Evolutionary conservation across 2,113 vertebrate genomes (phyloP), one percentile per base, ranked within the genome.

Genomic region (Trogon melanurus): DNA sequence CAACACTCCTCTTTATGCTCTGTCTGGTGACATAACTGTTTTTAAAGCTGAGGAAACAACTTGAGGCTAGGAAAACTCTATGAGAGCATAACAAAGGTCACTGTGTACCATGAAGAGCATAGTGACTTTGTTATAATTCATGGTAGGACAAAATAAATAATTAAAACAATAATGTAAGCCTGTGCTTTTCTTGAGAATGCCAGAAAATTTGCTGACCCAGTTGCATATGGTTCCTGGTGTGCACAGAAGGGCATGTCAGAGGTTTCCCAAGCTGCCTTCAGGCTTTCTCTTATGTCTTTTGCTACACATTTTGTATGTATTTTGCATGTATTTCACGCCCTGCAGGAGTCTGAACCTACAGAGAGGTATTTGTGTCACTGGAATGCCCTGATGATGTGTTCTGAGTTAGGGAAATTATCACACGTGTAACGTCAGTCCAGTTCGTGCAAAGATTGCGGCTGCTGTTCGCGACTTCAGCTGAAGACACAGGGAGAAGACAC

Each of bases 11-110:
- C 10, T 72, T 90, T 85, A 90, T 72, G 4, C 27, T 85, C 38
- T 67, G 1, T 56, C 29, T 1, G 6, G 61, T 85, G 66, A 50
- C 27, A 61, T 79, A 16, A 38, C 27, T 87, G 62, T 61, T 95
- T 89, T 83, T 85, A 65, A 82, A 89, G 45, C 75, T 70, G 71
- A 85, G 34, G 74, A 89, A 94, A 85, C 18, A 87, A 53, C 57
- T 20, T 16, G 26, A 72, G 74, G 45, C 50, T 90, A 61, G 20
- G 19, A 82, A 96, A 85, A 79, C 32, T 4, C 4, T 61, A 56
- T 27, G 29, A 89, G n/a, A 81, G 16, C 41, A 58, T 50, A 82
- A 64, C 45, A 76, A 88, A 89, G 5, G 30, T 79, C 41, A 62
- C 36, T 79, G 36, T 85, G 72, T 16, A 57, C 50, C 45, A 73